Evolutionary conservation across 2,888 invertebrate genomes (phyloP).

Genomic region (Ephialtes manifestator): DNA sequence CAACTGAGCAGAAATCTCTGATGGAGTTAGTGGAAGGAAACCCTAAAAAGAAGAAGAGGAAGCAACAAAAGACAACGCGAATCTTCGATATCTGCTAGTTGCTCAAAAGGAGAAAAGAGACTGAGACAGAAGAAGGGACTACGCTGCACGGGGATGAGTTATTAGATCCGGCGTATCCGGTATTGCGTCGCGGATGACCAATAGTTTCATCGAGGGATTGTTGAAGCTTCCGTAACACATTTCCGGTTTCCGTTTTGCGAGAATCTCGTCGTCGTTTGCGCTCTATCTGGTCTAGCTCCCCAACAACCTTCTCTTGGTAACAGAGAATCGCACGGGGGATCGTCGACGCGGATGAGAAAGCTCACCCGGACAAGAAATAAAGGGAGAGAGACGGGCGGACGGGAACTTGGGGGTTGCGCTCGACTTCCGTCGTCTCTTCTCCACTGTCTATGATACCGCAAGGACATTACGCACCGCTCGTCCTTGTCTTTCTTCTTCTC

Average conservation of each 20-base stretch:
- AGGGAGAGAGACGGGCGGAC: conserved; percentile 26
- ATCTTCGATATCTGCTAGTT: conserved; percentile 51
- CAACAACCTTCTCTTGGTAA: conserved; percentile 31
- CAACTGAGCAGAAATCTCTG: conserved; percentile 15
- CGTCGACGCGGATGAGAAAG: conserved; percentile 67
- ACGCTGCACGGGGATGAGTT: conserved; percentile 81
- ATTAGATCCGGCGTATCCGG: conserved; percentile 86
- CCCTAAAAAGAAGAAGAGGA: conserved; percentile 12
- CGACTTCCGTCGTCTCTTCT: conserved; percentile 65
- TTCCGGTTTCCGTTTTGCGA: conserved; percentile 85
- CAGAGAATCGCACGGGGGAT: conserved; percentile 43
- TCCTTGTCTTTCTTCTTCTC: conserved; percentile 47
- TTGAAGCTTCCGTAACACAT: conserved; percentile 86
- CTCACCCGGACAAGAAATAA: conserved; percentile 42
- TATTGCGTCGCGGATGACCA: conserved; percentile 86
- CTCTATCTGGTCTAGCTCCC: conserved; percentile 58
- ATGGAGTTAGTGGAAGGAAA: conserved; percentile 15
- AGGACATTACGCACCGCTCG: conserved; percentile 58
- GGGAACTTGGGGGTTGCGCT: conserved; percentile 61
- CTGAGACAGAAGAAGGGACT: conserved; percentile 67
- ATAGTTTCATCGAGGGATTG: conserved; percentile 86
- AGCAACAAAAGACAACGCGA: conserved; percentile 53
- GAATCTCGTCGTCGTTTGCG: conserved; percentile 71
- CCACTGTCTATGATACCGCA: conserved; percentile 61
- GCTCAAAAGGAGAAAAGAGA: conserved; percentile 46